Conservation (phyloP, 1,140 invertebrate species). For the Panagrolaimus sp. region DNA sequence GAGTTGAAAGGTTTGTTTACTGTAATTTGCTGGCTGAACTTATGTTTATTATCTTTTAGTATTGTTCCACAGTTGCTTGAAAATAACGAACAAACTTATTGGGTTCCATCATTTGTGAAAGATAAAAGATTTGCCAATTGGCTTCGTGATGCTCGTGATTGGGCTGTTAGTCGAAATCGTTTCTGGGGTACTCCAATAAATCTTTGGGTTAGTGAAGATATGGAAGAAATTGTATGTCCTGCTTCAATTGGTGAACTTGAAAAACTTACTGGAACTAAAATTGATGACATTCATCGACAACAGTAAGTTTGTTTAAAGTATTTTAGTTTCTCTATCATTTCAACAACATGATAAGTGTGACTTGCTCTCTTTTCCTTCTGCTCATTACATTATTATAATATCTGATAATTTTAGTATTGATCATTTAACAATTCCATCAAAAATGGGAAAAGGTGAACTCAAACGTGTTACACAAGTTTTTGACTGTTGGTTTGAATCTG, state of each 20-base stretch:
- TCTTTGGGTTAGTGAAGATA: constrained; percentile 90
- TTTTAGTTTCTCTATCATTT: too few relatives aligned
- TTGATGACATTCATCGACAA: constrained; percentile 90
- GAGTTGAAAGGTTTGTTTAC: constrained; percentile 86
- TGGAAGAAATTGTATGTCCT: constrained; percentile 84
- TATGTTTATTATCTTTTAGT: too few relatives aligned
- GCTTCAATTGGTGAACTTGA: constrained; percentile 87
- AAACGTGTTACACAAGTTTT: constrained; percentile 86
- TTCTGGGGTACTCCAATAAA: constrained; percentile 99
- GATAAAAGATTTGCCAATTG: constrained; percentile 98
- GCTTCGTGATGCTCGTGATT: constrained; percentile 91
- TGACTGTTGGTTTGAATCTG: constrained; percentile 99
- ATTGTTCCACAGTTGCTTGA: constrained; percentile 72
- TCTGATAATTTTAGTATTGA: constrained; percentile 69
- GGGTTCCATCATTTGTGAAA: constrained; percentile 95
- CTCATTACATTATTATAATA: constrained; percentile 25
- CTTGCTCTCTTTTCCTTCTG: constrained; percentile 9
- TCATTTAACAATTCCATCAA: constrained; percentile 84
- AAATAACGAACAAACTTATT: constrained; percentile 81
- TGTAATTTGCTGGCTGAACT: too few relatives aligned
- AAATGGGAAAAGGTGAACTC: constrained; percentile 74
- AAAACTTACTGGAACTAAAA: constrained; percentile 72
- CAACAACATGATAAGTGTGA: not conserved
- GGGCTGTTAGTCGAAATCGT: constrained; percentile 90
- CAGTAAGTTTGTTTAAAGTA: constrained; percentile 63